These are phyloP conservation scores for Drosophila leonis DNA, from an alignment of 2,888 invertebrate species.

Conservation along the genomic window DNA sequence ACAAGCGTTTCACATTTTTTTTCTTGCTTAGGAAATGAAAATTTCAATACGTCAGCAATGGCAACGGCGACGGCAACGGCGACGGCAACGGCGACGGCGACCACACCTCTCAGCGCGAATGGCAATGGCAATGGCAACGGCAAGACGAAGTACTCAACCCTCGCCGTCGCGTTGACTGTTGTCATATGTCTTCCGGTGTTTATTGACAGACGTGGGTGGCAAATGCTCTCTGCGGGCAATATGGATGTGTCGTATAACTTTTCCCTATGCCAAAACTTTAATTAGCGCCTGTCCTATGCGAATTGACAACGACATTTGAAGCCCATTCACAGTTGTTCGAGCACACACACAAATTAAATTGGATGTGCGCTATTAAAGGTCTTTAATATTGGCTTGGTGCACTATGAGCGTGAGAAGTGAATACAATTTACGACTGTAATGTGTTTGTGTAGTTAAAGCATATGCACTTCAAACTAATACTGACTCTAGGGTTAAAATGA, in stretches of 20 bases:
- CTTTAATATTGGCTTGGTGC: not conserved
- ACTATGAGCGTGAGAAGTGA: not conserved
- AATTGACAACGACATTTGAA: constrained; percentile 17
- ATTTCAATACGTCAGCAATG: constrained; percentile 73
- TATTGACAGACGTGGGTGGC: constrained; percentile 59
- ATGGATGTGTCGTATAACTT: constrained; percentile 25
- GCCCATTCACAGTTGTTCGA: constrained; percentile 3
- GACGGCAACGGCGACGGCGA: constrained; percentile 19
- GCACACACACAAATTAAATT: constrained; percentile 1
- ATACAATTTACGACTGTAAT: not conserved
- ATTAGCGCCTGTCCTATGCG: constrained; percentile 45
- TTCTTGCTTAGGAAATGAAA: constrained; percentile 65
- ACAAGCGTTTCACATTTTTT: constrained; percentile 35
- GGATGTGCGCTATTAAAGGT: not conserved
- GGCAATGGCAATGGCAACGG: constrained; percentile 9
- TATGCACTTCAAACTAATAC: no score
- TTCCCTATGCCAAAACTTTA: constrained; percentile 40
- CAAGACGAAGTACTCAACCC: constrained; percentile 29
- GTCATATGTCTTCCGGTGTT: constrained; percentile 55
- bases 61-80: constrained; percentile 58
- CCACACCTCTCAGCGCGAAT: constrained; percentile 11
- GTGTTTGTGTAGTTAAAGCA: not conserved
- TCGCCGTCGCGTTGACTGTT: constrained; percentile 30
- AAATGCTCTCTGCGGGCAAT: constrained; percentile 16
- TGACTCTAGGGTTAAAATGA: no score